phyloP scores from a whole-genome alignment of 2,113 vertebrate species.

The Crotalus viridis region DNA sequence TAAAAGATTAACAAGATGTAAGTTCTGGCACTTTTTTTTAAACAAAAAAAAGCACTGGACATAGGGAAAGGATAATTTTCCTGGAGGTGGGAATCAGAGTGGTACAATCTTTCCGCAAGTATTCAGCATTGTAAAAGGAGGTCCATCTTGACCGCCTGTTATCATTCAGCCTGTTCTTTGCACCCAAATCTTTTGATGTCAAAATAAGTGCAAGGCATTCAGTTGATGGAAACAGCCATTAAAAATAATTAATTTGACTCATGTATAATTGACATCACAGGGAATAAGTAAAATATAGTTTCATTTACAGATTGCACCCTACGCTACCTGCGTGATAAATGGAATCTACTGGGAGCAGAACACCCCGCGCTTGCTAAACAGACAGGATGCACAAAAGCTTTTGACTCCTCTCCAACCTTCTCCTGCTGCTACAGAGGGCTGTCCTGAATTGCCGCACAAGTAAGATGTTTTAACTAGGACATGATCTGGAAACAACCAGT shows the following conservation, averaged over 20 bases:
- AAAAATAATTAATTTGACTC: not conserved
- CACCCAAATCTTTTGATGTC: not conserved
- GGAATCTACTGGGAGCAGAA: conserved; percentile 97
- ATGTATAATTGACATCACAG: not conserved
- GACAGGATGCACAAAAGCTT: conserved; percentile 84
- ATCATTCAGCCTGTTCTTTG: not conserved
- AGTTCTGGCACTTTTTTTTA: too few species aligned
- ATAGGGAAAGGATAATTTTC: not conserved
- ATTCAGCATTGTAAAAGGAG: not conserved
- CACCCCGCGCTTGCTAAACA: conserved; percentile 84
- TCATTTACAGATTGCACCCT: conserved; percentile 86
- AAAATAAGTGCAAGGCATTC: not conserved
- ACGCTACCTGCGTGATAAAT: conserved; percentile 94
- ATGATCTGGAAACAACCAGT: not conserved
- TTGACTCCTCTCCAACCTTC: conserved; percentile 72
- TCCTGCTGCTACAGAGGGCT: conserved; percentile 68
- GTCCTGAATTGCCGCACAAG: conserved; percentile 87
- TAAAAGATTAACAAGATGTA: too few species aligned
- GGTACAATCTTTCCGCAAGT: not conserved
- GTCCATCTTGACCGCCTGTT: not conserved
- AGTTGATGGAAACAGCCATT: not conserved
- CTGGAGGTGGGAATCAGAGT: not conserved
- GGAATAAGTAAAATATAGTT: conserved; percentile 28
- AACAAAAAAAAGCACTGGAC: not conserved
- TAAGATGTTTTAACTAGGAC: conserved; percentile 59